Evolutionary conservation across 2,113 vertebrate species (phyloP).

Genomic region (Centropus unirufus): DNA sequence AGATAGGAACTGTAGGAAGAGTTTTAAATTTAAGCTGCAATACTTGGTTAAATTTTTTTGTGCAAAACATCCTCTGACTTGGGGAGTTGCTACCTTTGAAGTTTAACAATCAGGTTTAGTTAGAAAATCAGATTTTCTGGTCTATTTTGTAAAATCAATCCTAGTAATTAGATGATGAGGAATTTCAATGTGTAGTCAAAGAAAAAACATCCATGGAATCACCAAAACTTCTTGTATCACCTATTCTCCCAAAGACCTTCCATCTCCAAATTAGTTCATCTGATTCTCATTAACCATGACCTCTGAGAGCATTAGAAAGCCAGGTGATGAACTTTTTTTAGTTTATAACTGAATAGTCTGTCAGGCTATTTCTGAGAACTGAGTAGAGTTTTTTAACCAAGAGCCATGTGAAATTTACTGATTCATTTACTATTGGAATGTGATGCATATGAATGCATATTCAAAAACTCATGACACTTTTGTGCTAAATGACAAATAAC

Average conservation of each 20-base stretch:
- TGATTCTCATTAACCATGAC: background rate
- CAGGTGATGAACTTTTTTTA: background rate
- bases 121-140: background rate
- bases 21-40: background rate
- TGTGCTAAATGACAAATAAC: background rate
- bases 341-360: background rate
- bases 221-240: background rate
- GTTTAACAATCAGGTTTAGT: background rate
- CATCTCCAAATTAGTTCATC: background rate
- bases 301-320: background rate
- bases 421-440: background rate
- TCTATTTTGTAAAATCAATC: background rate
- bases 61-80: background rate
- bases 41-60: background rate
- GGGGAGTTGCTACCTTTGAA: background rate
- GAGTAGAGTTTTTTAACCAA: background rate
- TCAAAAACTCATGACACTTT: background rate
- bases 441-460: rapidly evolving
- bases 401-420: rapidly evolving
- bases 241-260: background rate
- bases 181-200: background rate
- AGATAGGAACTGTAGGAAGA: background rate
- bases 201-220: background rate
- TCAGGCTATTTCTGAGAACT: background rate
- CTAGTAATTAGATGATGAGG: background rate